These are phyloP conservation scores for Halesus radiatus DNA, from an alignment of 1,140 invertebrate species.

Conservation along the genomic window DNA sequence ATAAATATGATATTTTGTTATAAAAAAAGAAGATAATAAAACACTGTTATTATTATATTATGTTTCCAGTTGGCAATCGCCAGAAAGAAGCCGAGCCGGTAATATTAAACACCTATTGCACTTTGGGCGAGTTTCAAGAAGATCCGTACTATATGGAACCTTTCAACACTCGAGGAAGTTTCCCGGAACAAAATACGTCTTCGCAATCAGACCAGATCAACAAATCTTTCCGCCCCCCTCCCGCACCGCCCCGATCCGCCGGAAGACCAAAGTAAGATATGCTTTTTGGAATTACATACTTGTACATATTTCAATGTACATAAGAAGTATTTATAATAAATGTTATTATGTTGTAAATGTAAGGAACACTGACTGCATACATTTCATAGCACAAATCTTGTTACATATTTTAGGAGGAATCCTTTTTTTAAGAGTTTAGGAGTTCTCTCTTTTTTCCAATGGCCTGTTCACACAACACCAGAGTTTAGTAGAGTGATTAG, in stretches of 20 bases:
- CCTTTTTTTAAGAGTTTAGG: not conserved
- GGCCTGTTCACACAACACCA: no score
- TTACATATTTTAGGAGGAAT: not conserved
- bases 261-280: not conserved
- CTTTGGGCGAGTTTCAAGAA: not conserved
- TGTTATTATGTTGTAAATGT: no score
- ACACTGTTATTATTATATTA: no score
- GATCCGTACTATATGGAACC: slow-evolving; percentile 2
- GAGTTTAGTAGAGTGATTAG: no score
- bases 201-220: not conserved
- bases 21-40: no score
- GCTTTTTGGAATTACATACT: not conserved
- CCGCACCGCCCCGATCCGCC: not conserved
- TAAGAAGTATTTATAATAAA: not conserved
- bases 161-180: not conserved
- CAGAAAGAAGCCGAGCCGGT: not conserved
- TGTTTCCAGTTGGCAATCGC: not conserved
- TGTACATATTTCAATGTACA: not conserved
- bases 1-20: not conserved
- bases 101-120: not conserved
- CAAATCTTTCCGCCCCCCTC: slow-evolving; percentile 1
- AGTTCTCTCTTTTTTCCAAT: not conserved
- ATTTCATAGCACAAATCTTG: not conserved
- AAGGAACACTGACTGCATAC: not conserved
- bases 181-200: not conserved